phyloP scores from a whole-genome alignment of 2,797 vertebrate genomes.

The Spinus pinus region DNA sequence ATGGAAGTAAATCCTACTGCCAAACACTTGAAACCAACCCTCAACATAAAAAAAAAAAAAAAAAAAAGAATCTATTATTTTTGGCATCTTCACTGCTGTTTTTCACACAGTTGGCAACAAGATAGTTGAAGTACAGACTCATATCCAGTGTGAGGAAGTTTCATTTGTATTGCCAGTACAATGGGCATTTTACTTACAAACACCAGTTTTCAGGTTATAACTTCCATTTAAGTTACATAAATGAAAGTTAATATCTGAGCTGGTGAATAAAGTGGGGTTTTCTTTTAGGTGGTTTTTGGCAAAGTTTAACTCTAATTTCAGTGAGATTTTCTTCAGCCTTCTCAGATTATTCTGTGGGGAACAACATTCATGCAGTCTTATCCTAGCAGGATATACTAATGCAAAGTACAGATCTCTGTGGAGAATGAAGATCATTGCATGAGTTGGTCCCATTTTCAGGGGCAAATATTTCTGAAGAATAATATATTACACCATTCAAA shows the following conservation, averaged over 20 bases:
- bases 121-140: neutral
- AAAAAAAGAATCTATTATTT: neutral
- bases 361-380: neutral
- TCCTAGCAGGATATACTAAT: neutral
- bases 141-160: neutral
- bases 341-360: neutral
- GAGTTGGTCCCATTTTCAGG: neutral
- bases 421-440: neutral
- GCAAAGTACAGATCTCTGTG: neutral
- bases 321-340: neutral
- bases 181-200: neutral
- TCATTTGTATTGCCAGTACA: neutral
- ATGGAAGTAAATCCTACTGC: conserved; percentile 1
- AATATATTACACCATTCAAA: neutral
- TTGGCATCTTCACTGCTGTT: neutral
- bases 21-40: neutral
- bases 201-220: neutral
- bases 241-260: neutral
- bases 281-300: neutral
- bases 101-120: neutral
- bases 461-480: neutral
- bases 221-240: neutral
- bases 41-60: neutral
- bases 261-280: neutral
- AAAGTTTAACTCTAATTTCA: neutral